A percentile compares a stretch with the other conserved stretches of the same genome.
phyloP scores from a whole-genome alignment of 1,140 invertebrate genomes.

The Lasioglossum baleicum region DNA sequence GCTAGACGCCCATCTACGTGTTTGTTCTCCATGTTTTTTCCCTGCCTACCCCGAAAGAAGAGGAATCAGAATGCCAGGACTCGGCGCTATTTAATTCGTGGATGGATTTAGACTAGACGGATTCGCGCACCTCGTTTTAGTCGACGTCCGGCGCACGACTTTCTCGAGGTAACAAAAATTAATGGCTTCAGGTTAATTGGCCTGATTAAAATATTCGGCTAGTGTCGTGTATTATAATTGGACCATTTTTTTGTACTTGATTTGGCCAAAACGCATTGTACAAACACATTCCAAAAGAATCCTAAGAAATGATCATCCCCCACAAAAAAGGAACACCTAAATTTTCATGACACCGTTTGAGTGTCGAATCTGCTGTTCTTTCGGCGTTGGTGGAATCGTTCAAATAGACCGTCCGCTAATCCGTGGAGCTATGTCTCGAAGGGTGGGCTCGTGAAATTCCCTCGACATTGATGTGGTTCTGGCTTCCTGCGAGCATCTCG shows the following conservation, averaged over 20 bases:
- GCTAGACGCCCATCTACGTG: slow-evolving; percentile 27
- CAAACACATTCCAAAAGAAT: no score
- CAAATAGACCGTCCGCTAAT: not conserved
- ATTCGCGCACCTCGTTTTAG: not conserved
- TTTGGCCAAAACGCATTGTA: no score
- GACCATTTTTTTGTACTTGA: no score
- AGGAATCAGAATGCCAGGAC: slow-evolving; percentile 14
- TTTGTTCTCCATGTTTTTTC: not conserved
- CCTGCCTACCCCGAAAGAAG: not conserved
- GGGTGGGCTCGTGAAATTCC: not conserved
- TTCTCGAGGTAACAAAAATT: no score
- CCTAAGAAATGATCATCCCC: no score
- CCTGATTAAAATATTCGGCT: no score
- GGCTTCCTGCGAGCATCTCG: not conserved
- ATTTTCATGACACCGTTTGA: no score
- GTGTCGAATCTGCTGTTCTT: not conserved
- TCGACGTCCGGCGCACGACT: not conserved
- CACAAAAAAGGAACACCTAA: no score
- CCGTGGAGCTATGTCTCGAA: not conserved
- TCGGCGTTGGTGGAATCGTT: not conserved
- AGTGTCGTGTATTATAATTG: no score
- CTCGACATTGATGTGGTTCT: slow-evolving; percentile 1
- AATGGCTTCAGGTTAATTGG: no score
- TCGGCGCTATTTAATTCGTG: slow-evolving; percentile 36
- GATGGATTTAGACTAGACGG: slow-evolving; percentile 11